phyloP scores from a whole-genome alignment of 2,113 vertebrate species.

The Glaucomys volans region DNA sequence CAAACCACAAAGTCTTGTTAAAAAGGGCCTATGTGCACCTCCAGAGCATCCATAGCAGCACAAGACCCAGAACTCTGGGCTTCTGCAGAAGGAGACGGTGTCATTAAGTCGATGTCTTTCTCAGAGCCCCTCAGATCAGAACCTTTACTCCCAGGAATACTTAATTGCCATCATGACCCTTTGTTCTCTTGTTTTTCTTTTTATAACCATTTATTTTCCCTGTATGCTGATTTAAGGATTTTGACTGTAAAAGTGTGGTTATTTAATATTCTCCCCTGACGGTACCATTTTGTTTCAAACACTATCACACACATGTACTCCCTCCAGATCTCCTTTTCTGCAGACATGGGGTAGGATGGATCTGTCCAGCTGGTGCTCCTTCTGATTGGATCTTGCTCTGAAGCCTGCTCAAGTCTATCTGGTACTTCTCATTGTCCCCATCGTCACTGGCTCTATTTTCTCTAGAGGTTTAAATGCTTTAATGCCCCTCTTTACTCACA shows the following conservation, averaged over 20 bases:
- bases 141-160: neutral
- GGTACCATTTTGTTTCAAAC: neutral
- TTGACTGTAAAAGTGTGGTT: neutral
- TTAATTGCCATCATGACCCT: neutral
- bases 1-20: neutral
- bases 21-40: neutral
- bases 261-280: neutral
- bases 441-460: neutral
- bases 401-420: neutral
- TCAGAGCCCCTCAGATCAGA: neutral
- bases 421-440: neutral
- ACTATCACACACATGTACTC: neutral
- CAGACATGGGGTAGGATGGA: neutral
- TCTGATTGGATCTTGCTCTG: neutral
- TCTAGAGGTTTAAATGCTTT: neutral
- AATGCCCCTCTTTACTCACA: neutral
- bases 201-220: neutral
- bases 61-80: too few species aligned
- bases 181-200: neutral
- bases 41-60: rapidly evolving
- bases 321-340: neutral
- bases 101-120: neutral
- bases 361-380: neutral
- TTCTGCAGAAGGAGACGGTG: neutral
- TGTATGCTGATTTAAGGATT: neutral